Evolutionary conservation across 2,888 invertebrate genomes (phyloP), one percentile per base, ranked within the genome.

Genomic region (Habroteleia sp.): DNA sequence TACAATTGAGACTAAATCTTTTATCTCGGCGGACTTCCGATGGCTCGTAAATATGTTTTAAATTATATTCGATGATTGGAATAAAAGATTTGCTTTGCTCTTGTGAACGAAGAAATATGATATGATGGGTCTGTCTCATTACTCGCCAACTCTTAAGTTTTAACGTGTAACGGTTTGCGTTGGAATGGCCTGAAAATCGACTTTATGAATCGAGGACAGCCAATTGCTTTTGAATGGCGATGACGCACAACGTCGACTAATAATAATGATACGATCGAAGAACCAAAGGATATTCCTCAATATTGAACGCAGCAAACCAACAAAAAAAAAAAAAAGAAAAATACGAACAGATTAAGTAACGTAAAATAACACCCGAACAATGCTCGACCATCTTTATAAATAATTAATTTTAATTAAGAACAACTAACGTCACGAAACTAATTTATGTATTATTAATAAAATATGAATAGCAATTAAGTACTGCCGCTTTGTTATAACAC

Each of bases 131-230:
- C 46, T 7, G 52, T 42, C 58, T 65, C 48, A 65, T 73, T 65
- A 65, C 63, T 44, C 35, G 50, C 14, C 37, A 29, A 58, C 72
- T 65, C 27, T 37, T 37, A 48, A 58, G 35, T 72, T 50, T 37
- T 4, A 65, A 25, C 58, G 65, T 31, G 65, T 58, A 73, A 72
- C 72, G 63, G 56, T 63, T 65, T 31, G 58, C 37, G 37, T 14
- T 13, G 39, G 58, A 60, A 65, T 65, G 72, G 72, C 72, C 65
- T 73, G 63, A 73, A 73, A 73, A 73, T 73, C 65, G 72, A 73
- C 72, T 73, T 73, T 60, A 54, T 52, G 66, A 66, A 73, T 66
- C 52, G 73, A 60, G 73, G 54, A 66, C 73, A 60, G 27, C 39
- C 58, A 63, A 73, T 63, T 65, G 72, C 48, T 33, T 65, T 60